Conservation (phyloP, 2,888 invertebrate species). For the Andrena dorsata region DNA sequence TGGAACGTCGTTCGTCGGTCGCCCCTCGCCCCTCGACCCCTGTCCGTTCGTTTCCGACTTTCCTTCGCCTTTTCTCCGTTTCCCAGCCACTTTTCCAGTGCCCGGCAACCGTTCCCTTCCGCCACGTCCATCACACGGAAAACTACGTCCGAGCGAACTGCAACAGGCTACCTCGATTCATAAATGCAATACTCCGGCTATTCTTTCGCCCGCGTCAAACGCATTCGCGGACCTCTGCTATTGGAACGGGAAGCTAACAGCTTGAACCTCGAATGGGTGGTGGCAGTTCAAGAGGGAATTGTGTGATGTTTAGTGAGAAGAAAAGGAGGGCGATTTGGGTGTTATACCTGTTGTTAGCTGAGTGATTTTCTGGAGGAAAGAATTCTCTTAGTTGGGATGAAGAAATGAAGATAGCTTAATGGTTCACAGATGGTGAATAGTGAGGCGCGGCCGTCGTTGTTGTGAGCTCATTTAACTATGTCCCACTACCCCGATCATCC, state of each 20-base stretch:
- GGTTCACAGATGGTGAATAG: too few species aligned
- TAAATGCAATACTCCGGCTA: conserved; percentile 33
- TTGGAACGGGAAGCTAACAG: background rate
- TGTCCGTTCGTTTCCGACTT: background rate
- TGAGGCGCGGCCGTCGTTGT: too few species aligned
- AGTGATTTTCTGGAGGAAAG: too few species aligned
- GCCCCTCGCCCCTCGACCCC: background rate
- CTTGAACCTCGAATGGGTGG: too few species aligned
- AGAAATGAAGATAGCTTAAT: too few species aligned
- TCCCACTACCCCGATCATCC: too few species aligned
- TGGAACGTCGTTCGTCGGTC: background rate
- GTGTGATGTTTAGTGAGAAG: too few species aligned
- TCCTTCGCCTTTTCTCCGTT: background rate
- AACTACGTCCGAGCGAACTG: conserved; percentile 19
- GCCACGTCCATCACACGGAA: conserved; percentile 4
- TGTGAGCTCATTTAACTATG: too few species aligned
- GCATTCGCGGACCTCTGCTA: conserved; percentile 26
- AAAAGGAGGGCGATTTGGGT: too few species aligned
- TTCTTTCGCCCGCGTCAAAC: conserved; percentile 32
- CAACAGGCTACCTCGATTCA: conserved; percentile 49
- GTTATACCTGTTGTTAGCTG: too few species aligned
- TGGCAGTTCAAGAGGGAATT: too few species aligned
- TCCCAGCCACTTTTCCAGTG: background rate
- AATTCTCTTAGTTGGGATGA: too few species aligned
- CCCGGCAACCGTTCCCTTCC: background rate